Evolutionary conservation across 1,140 invertebrate species (phyloP).

Genomic region (Delia radicum): DNA sequence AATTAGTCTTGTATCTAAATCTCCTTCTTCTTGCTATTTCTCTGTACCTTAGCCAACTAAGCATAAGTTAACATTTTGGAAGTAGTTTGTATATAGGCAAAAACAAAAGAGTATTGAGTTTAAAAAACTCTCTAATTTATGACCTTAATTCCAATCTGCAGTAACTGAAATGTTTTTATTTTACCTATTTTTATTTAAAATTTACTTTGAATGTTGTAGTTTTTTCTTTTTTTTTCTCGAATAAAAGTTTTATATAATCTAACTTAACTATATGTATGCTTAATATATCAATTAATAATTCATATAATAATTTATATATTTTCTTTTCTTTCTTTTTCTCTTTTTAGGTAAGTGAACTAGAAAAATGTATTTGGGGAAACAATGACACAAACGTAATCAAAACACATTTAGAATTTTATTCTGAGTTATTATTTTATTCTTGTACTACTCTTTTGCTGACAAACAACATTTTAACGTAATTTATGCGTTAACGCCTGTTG

Average conservation of each 20-base stretch:
- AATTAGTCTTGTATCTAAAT: too few species aligned
- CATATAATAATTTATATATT: background rate
- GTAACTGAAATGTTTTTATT: background rate
- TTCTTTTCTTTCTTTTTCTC: background rate
- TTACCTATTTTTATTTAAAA: background rate
- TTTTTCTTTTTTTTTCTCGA: background rate
- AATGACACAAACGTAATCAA: background rate
- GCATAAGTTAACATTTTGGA: too few species aligned
- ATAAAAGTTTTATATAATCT: background rate
- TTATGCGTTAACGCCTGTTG: background rate
- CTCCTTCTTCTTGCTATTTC: too few species aligned
- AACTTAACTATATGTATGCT: background rate
- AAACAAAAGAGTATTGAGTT: too few species aligned
- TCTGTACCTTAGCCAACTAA: too few species aligned
- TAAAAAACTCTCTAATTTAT: too few species aligned
- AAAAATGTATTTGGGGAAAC: background rate
- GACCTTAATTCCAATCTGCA: too few species aligned
- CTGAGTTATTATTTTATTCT: background rate
- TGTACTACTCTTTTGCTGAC: too few species aligned
- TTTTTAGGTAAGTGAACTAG: background rate
- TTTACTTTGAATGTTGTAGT: background rate
- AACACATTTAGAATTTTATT: background rate
- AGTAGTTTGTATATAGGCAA: too few species aligned
- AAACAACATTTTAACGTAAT: background rate
- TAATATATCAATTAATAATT: background rate